These are phyloP conservation scores for Dioctria linearis DNA, from an alignment of 2,888 invertebrate species.

Conservation along the genomic window DNA sequence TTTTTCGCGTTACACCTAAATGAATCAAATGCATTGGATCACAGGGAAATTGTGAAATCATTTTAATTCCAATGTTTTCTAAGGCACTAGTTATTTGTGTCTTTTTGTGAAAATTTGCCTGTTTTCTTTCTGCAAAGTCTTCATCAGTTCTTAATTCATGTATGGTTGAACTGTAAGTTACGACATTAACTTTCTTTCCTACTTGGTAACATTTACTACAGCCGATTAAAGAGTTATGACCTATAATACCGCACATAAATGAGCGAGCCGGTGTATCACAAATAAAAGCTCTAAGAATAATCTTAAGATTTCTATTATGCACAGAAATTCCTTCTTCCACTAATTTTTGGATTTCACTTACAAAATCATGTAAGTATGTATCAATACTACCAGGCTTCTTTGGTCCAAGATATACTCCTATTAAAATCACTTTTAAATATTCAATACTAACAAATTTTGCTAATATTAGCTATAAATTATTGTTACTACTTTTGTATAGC, in stretches of 20 bases:
- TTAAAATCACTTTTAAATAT: constrained; percentile 14
- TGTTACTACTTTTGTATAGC: constrained; percentile 16
- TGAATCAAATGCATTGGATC: constrained; percentile 46
- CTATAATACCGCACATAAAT: not conserved
- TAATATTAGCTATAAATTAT: constrained; percentile 41
- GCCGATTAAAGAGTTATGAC: constrained; percentile 28
- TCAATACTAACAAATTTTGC: constrained; percentile 15
- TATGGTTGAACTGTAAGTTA: not conserved
- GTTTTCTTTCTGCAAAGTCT: constrained; percentile 22
- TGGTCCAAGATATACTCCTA: constrained; percentile 11
- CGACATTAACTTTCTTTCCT: not conserved
- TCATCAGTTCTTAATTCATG: constrained; percentile 2
- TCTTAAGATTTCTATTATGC: not conserved
- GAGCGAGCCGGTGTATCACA: not conserved
- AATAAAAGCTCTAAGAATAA: constrained; percentile 28
- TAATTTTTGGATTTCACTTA: not conserved
- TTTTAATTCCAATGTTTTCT: constrained; percentile 19
- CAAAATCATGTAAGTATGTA: constrained; percentile 26
- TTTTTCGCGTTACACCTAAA: constrained; percentile 21
- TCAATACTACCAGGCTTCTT: constrained; percentile 30
- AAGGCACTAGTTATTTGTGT: not conserved
- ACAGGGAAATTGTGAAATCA: constrained; percentile 31
- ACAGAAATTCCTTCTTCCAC: not conserved
- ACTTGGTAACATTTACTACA: constrained; percentile 28
- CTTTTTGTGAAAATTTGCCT: not conserved